phyloP scores from a whole-genome alignment of 2,113 vertebrate genomes.

The Pituophis catenifer region DNA sequence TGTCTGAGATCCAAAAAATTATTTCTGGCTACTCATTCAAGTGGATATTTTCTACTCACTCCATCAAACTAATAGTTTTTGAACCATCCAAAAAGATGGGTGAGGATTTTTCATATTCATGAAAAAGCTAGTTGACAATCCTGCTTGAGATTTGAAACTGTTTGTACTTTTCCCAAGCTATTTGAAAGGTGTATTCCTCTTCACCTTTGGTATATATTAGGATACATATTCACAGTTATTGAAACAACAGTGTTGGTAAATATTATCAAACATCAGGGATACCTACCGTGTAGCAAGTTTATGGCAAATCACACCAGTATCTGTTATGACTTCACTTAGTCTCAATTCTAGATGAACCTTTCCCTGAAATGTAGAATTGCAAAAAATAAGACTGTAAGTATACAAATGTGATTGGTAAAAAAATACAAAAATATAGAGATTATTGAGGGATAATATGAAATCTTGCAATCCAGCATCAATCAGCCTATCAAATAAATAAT shows the following conservation, averaged over 20 bases:
- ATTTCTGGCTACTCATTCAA: not conserved
- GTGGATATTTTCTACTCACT: not conserved
- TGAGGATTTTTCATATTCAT: not conserved
- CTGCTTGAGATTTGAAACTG: not conserved
- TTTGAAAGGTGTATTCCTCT: not conserved
- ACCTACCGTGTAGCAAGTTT: slow-evolving; percentile 92
- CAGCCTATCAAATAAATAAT: not conserved
- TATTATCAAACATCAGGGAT: not conserved
- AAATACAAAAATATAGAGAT: not conserved
- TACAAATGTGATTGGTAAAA: not conserved
- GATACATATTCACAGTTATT: not conserved
- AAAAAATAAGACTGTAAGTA: not conserved
- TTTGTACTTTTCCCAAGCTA: not conserved
- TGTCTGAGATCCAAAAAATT: not conserved
- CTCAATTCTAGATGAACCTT: slow-evolving; percentile 95
- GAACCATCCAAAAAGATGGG: not conserved
- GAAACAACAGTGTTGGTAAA: not conserved
- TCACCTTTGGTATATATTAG: not conserved
- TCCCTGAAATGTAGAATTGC: slow-evolving; percentile 76
- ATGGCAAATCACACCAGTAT: slow-evolving; percentile 89
- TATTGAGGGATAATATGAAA: not conserved
- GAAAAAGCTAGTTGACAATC: not conserved
- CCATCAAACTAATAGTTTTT: not conserved
- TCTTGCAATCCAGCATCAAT: not conserved
- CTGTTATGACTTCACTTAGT: slow-evolving; percentile 96